Base-by-base conservation (phyloP, 1,140 invertebrate species). In the Ceratosolen solmsi region DNA sequence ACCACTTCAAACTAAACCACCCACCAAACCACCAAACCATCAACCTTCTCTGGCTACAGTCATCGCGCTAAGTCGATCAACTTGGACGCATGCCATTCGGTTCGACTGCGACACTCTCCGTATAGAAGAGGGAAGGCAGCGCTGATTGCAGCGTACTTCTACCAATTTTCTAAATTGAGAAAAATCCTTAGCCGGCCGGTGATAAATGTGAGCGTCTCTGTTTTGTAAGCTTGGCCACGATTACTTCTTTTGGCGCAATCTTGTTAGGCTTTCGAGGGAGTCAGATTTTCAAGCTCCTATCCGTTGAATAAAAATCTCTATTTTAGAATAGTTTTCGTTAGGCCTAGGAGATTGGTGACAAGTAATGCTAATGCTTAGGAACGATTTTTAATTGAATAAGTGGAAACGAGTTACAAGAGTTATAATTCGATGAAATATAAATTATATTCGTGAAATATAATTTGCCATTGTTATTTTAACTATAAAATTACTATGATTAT, bases 151-250 rank as follows among this genome's bases (percentile, higher is more conserved):
- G 56, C 58, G 49, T 63, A 76, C 65, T 78, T 78, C 15, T 78
- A 58, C 80, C 80, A 82, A 82, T 82, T 82, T 82, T 36, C 54
- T 78, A 82, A 82, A 82, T 82, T 78, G 80, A 78, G 75, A 78
- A 82, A 82, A 82, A 82, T 72, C 68, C 80, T 71, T 63, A 72
- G 80, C 74, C 51, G 38, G 63, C 80, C 30, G 33, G 36, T 58
- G 79, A 36, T 51, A 80, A 71, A 74, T 73, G 41, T 80, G 70
- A 74, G 49, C 8, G 3, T 13, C n/a, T 4, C 1, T 77, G 3
- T 60, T 75, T n/a, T 27, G 38, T 27, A 0, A 3, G 30, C 17
- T 46, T 11, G 22, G 4, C 15, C 30, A 22, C 51, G 65, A 72
- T 79, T 70, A 30, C 63, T 78, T 78, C 60, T 58, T 58, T 58